A percentile compares a stretch with the other conserved stretches of the same genome.
Evolutionary conservation across 2,888 invertebrate species (phyloP).

Genomic region (Microdon myrmicae): DNA sequence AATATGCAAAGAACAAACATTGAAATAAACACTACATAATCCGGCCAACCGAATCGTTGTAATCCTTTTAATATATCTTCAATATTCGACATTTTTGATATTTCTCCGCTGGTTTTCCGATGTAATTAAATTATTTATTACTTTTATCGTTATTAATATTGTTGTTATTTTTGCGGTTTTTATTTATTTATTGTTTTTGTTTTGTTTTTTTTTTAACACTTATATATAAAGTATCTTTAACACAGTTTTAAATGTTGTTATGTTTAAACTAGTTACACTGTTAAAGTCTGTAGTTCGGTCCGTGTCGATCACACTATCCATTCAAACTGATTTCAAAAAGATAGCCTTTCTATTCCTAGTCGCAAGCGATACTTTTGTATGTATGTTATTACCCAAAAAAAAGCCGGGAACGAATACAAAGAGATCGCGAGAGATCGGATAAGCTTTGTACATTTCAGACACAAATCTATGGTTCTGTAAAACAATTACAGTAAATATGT

Average conservation of each 20-base stretch:
- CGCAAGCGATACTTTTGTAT: slow-evolving; percentile 9
- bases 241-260: slow-evolving; percentile 5
- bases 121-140: not conserved
- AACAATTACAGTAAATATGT: slow-evolving; percentile 29
- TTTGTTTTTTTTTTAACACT: no score
- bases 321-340: slow-evolving; percentile 40
- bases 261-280: no score
- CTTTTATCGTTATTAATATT: slow-evolving; percentile 2
- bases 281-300: no score
- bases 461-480: slow-evolving; percentile 27
- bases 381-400: slow-evolving; percentile 1
- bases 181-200: no score
- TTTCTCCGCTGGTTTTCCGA: not conserved
- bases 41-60: slow-evolving; percentile 64
- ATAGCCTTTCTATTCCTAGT: slow-evolving; percentile 18
- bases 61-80: slow-evolving; percentile 62
- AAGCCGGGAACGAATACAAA: slow-evolving; percentile 7
- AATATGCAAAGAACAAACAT: slow-evolving; percentile 79
- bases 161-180: slow-evolving; percentile 6
- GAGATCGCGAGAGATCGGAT: slow-evolving; percentile 1
- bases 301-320: slow-evolving; percentile 35
- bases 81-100: slow-evolving; percentile 60
- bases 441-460: slow-evolving; percentile 19
- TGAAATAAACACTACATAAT: slow-evolving; percentile 66
- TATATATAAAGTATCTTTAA: slow-evolving; percentile 3